A percentile compares a stretch with the other conserved stretches of the same genome.
phyloP scores from a whole-genome alignment of 2,888 invertebrate genomes.

The Eustalomyia histrio region DNA sequence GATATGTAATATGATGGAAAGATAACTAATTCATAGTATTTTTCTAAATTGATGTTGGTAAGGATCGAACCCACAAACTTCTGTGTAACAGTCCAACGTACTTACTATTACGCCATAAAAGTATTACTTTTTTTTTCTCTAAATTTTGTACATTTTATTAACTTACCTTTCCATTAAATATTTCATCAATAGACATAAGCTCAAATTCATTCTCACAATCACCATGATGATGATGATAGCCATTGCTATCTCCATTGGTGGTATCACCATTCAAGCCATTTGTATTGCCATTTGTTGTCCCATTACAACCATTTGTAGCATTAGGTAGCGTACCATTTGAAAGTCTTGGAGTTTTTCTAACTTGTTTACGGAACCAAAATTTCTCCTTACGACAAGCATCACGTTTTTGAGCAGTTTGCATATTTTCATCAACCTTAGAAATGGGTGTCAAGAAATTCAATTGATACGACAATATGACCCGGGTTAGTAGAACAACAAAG shows the following conservation, averaged over 20 bases:
- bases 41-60: no score
- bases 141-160: no score
- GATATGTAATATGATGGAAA: no score
- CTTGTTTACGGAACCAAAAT: constrained; percentile 96
- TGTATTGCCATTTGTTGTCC: constrained; percentile 47
- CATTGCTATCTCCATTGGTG: constrained; percentile 19
- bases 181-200: constrained; percentile 95
- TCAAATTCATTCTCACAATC: constrained; percentile 81
- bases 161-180: constrained; percentile 90
- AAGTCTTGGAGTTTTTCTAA: constrained; percentile 78
- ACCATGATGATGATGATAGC: constrained; percentile 16
- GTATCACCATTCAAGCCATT: constrained; percentile 27
- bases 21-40: no score
- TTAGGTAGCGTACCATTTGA: constrained; percentile 5
- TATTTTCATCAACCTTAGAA: constrained; percentile 98
- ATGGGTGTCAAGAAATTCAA: constrained; percentile 98
- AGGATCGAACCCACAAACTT: no score
- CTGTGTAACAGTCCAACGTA: no score
- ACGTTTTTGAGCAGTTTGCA: constrained; percentile 95
- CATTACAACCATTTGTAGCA: constrained; percentile 60
- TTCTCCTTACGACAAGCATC: constrained; percentile 90
- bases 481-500: constrained; percentile 96
- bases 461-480: constrained; percentile 97
- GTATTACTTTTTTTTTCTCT: no score
- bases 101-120: no score